Percentiles rank a stretch among this genome's conserved stretches.
Conservation (phyloP, 2,797 vertebrate species). For the Poecile montanus region DNA sequence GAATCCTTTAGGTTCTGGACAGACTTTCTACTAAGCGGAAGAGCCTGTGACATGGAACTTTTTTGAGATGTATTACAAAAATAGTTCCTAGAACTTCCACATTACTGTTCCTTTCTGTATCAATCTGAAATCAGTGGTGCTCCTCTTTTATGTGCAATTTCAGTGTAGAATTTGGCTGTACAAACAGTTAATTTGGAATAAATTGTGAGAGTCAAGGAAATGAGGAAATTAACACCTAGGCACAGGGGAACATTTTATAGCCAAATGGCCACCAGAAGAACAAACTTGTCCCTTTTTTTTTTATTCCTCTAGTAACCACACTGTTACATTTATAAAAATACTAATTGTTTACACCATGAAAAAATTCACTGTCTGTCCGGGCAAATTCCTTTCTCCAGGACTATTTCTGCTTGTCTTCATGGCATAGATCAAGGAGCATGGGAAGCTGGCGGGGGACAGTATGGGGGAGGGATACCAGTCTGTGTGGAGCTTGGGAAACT, state of each 20-base stretch:
- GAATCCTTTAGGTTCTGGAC: not conserved
- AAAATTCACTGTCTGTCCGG: not conserved
- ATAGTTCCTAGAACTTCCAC: not conserved
- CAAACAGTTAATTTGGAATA: not conserved
- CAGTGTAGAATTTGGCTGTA: not conserved
- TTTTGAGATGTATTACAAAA: not conserved
- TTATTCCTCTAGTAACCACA: too few relatives aligned
- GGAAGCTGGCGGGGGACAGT: not conserved
- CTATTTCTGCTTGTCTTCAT: not conserved
- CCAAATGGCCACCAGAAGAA: not conserved
- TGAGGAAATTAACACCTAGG: not conserved
- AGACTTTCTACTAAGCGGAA: not conserved
- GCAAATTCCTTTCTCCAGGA: not conserved
- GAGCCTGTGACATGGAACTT: not conserved
- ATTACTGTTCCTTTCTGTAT: not conserved
- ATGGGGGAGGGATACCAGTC: not conserved
- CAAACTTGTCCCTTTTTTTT: not conserved
- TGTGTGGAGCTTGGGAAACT: not conserved
- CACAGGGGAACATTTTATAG: not conserved
- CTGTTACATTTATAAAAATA: not conserved
- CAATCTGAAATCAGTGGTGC: not conserved
- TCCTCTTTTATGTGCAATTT: not conserved
- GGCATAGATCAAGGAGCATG: not conserved
- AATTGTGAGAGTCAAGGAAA: not conserved
- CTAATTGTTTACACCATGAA: not conserved